These are phyloP conservation scores for Thamnophis sirtalis DNA, from an alignment of 2,113 vertebrate genomes.

Conservation along the genomic window DNA sequence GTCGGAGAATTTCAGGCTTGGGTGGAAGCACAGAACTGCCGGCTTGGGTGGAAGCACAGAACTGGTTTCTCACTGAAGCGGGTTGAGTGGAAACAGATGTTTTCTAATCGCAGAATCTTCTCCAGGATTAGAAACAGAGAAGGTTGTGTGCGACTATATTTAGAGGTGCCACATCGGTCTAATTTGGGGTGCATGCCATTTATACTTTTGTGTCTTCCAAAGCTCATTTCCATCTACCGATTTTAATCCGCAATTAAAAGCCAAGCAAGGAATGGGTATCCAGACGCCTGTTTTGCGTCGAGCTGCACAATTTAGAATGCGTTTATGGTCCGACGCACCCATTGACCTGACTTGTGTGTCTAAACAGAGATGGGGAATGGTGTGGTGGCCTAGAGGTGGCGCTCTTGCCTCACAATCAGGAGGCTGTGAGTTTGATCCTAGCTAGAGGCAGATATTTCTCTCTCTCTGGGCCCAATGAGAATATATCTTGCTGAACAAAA, in stretches of 20 bases:
- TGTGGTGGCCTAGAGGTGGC: too few relatives aligned
- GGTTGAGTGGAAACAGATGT: neutral
- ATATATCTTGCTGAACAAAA: too few relatives aligned
- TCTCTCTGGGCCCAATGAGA: too few relatives aligned
- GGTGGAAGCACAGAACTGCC: neutral
- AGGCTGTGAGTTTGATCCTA: too few relatives aligned
- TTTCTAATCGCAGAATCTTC: neutral
- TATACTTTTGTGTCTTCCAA: neutral
- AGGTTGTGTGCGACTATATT: neutral
- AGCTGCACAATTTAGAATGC: neutral
- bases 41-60: neutral
- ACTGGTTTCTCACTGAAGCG: neutral
- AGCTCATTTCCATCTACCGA: neutral
- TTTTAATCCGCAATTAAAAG: neutral
- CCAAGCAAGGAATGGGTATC: neutral
- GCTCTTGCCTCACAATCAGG: too few relatives aligned
- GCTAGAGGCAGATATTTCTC: too few relatives aligned
- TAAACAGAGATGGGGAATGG: neutral
- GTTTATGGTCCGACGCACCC: neutral
- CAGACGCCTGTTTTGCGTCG: neutral
- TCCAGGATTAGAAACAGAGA: too few relatives aligned
- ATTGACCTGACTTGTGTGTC: neutral
- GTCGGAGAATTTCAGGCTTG: neutral
- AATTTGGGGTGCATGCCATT: neutral
- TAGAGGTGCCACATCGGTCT: neutral